Base-by-base conservation (phyloP, 2,113 vertebrate genomes). In the Ailurus styani region DNA sequence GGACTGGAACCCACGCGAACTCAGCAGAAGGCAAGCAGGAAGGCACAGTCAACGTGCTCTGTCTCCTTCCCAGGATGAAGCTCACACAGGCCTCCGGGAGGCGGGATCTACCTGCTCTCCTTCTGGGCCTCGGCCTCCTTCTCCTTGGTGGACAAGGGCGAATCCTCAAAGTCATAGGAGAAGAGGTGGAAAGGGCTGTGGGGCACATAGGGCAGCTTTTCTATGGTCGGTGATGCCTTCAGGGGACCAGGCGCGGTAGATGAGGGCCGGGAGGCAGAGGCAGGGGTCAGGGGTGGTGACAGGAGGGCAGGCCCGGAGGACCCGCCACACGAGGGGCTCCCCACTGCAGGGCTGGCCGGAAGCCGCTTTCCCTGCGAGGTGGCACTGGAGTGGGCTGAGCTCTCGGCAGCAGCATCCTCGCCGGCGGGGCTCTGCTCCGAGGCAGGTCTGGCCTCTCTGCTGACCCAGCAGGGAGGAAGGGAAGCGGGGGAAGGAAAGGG, bases 151-250 rank as follows among this genome's bases (percentile, higher is more conserved):
- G 98, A 68, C 84, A 96, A 97, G 97, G 99, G 98, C 91, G 99
- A 97, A 79, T 99, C 99, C 60, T 99, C 98, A 50, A 99, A 98
- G 98, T 99, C 99, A 1, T 99, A 99, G 0, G 98, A 99, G 99
- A 99, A 99, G 95, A 99, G 99, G 97, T 99, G 99, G 97, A 99
- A 99, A 95, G 99, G 99, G 21, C 99, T 99, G 97, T 99, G 99
- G 25, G 99, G 99, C 90, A 99, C 98, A 87, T 99, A 99, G 93
- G 99, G 99, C 95, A 99, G 98, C 92, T 98, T 99, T 91, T 99
- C 99, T 98, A 96, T 96, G 1, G 97, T 98, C 55, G 93, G 99
- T 97, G 98, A 99, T 79, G 98, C 97, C 96, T 98, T 99, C 70
- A 98, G 97, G 97, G 98, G 98, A 95, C 98, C 97, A 75, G 98